Conservation (phyloP, 2,113 vertebrate species). For the Suncus etruscus region DNA sequence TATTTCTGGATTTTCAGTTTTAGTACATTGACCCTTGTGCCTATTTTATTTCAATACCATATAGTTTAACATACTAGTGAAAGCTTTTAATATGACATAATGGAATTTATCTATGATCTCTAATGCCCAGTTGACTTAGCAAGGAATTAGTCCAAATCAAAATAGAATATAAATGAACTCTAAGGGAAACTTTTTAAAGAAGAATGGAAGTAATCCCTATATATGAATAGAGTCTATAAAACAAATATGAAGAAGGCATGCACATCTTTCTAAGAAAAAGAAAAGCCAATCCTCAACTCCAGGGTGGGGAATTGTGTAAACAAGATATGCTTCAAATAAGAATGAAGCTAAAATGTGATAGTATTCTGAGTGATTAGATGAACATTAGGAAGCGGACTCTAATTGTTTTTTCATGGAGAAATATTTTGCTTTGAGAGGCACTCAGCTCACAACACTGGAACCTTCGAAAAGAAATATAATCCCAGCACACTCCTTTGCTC, state of each 20-base stretch:
- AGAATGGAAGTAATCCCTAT: neutral
- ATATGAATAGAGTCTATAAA: conserved; percentile 24
- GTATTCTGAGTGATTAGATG: neutral
- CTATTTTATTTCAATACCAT: no score
- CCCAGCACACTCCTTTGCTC: neutral
- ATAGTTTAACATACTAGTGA: neutral
- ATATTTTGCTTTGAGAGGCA: neutral
- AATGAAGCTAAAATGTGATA: neutral
- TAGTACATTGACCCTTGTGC: no score
- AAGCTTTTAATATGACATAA: conserved; percentile 27
- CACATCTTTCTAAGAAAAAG: neutral
- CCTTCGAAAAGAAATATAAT: conserved; percentile 29
- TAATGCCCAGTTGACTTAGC: neutral
- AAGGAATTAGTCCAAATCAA: neutral
- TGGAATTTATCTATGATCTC: conserved; percentile 25
- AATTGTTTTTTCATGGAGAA: neutral
- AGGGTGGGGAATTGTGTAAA: neutral
- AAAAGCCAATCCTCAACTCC: conserved; percentile 9
- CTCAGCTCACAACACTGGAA: neutral
- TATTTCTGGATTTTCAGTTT: no score
- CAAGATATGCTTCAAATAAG: neutral
- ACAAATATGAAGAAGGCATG: neutral
- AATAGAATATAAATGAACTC: conserved; percentile 15
- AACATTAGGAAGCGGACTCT: neutral
- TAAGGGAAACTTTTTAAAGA: conserved; percentile 40